Conservation (phyloP, 1,140 invertebrate species). For the Leptinotarsa texana region DNA sequence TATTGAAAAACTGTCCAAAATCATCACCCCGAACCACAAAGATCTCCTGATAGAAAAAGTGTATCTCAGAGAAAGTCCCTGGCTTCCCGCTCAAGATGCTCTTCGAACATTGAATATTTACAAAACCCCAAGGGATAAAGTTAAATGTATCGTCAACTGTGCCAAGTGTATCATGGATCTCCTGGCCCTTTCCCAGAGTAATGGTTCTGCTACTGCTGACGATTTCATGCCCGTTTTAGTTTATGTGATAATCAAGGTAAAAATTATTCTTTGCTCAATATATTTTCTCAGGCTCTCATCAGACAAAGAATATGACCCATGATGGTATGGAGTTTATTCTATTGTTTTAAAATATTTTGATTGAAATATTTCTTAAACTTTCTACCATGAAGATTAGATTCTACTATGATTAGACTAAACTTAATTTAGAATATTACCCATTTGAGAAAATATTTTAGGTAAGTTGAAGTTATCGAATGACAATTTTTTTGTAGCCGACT, state of each 20-base stretch:
- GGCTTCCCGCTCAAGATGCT: conserved; percentile 95
- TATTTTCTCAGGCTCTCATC: too few species aligned
- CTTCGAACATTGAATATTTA: conserved; percentile 91
- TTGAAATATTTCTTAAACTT: too few species aligned
- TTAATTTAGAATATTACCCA: too few species aligned
- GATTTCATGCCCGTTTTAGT: conserved; percentile 96
- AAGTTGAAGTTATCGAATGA: too few species aligned
- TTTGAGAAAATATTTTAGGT: too few species aligned
- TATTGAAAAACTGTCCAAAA: conserved; percentile 79
- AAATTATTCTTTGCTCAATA: too few species aligned
- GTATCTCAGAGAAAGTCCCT: conserved; percentile 90
- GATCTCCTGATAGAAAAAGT: conserved; percentile 80
- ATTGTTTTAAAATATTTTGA: too few species aligned
- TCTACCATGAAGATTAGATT: too few species aligned
- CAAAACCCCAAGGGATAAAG: conserved; percentile 92
- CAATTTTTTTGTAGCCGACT: too few species aligned
- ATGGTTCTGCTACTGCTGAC: conserved; percentile 90
- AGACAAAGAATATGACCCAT: too few species aligned
- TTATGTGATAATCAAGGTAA: conserved; percentile 93
- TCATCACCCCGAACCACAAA: conserved; percentile 82
- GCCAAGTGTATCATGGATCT: conserved; percentile 93
- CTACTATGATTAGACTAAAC: too few species aligned
- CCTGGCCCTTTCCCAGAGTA: conserved; percentile 78
- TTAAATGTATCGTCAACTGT: conserved; percentile 82
- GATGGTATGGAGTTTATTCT: too few species aligned